A percentile compares a stretch with the other conserved stretches of the same genome.
Conservation (phyloP, 2,797 vertebrate genomes). For the Brachymystax lenok region DNA sequence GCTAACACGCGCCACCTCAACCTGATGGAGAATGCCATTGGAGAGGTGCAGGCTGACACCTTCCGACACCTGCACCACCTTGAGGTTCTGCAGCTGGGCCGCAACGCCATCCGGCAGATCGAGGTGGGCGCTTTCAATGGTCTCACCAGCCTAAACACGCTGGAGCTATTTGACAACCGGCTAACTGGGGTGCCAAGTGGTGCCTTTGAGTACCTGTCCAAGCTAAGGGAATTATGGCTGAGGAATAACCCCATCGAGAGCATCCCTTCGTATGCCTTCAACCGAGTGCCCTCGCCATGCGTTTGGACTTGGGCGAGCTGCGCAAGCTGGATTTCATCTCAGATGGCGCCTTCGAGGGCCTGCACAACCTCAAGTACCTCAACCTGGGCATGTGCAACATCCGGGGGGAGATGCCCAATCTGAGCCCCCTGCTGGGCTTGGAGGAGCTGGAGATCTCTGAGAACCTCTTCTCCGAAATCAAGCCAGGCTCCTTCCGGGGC, state of each 20-base stretch:
- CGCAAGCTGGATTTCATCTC: slow-evolving; percentile 97
- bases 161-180: slow-evolving; percentile 98
- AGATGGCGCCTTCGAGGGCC: slow-evolving; percentile 94
- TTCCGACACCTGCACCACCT: slow-evolving; percentile 96
- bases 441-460: slow-evolving; percentile 98
- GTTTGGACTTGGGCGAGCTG: slow-evolving; percentile 94
- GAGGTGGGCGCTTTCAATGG: slow-evolving; percentile 99
- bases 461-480: slow-evolving; percentile 90
- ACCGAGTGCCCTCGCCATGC: slow-evolving; percentile 94
- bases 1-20: slow-evolving; percentile 96
- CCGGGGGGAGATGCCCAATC: slow-evolving; percentile 91
- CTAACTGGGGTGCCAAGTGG: slow-evolving; percentile 95
- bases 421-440: slow-evolving; percentile 89
- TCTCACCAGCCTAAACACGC: slow-evolving; percentile 93
- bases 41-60: slow-evolving; percentile 95
- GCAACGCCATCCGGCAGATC: slow-evolving; percentile 96
- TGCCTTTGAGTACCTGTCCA: slow-evolving; percentile 97
- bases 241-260: slow-evolving; percentile 98
- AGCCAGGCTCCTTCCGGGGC: slow-evolving; percentile 91
- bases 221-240: slow-evolving; percentile 95
- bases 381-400: slow-evolving; percentile 98
- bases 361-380: slow-evolving; percentile 98
- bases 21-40: slow-evolving; percentile 98
- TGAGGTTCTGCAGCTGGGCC: slow-evolving; percentile 95
- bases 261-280: slow-evolving; percentile 97